A percentile compares a stretch with the other conserved stretches of the same genome.
Evolutionary conservation across 92 coral and sea anemone genomes (phyloP).

Genomic region (Umimayanthus chanpuru): DNA sequence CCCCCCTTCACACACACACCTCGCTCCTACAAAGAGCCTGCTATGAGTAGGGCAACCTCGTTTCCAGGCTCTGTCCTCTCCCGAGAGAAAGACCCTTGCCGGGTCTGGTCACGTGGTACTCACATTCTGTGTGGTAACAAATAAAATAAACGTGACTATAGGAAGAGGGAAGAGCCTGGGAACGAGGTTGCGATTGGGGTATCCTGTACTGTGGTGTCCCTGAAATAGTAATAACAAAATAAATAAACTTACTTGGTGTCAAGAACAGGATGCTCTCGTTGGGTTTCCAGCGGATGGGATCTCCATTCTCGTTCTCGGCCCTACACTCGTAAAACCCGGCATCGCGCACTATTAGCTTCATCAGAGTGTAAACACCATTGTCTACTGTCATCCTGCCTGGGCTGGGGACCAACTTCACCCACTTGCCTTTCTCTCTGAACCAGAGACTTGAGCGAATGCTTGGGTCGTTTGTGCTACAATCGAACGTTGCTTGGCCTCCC

Average conservation of each 20-base stretch:
- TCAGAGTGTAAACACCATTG: constrained; percentile 23
- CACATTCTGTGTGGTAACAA: too few relatives aligned
- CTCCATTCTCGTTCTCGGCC: constrained; percentile 21
- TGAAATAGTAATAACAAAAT: neutral
- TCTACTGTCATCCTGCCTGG: constrained; percentile 15
- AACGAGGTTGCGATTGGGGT: too few relatives aligned
- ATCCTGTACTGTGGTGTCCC: neutral
- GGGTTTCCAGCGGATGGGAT: neutral
- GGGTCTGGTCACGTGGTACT: too few relatives aligned
- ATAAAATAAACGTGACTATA: too few relatives aligned
- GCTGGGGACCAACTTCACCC: constrained; percentile 11
- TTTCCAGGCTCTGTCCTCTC: too few relatives aligned
- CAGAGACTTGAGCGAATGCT: constrained; percentile 33
- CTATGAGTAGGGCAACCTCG: too few relatives aligned
- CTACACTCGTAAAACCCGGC: constrained; percentile 38
- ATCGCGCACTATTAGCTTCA: neutral
- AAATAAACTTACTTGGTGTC: constrained; percentile 1
- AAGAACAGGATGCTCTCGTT: constrained; percentile 26
- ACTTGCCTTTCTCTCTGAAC: neutral
- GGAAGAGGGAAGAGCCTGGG: too few relatives aligned
- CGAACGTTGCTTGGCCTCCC: neutral
- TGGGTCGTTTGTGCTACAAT: constrained; percentile 24
- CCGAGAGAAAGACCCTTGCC: too few relatives aligned
- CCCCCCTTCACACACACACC: too few relatives aligned
- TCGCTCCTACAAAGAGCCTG: too few relatives aligned